phyloP scores from a whole-genome alignment of 2,113 vertebrate genomes.

The Pachyramphus minor region DNA sequence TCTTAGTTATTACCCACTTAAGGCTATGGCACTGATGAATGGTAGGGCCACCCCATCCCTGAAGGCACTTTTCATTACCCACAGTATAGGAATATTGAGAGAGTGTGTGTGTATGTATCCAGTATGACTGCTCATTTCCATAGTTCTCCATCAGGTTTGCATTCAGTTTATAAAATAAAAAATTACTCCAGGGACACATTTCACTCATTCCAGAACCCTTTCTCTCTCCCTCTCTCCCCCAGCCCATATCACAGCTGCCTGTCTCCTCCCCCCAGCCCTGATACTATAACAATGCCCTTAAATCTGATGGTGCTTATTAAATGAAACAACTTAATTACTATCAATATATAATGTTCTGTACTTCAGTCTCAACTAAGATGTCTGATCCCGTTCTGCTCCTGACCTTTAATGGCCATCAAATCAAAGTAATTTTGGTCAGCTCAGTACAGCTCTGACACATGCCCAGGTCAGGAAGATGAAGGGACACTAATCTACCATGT shows the following conservation, averaged over 20 bases:
- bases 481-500: conserved; percentile 55
- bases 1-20: conserved; percentile 75
- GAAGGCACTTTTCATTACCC: conserved; percentile 73
- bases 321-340: conserved; percentile 75
- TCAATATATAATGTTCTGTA: conserved; percentile 69
- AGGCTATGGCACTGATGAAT: conserved; percentile 71
- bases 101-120: conserved; percentile 40
- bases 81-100: conserved; percentile 60
- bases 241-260: background rate
- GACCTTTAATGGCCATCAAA: conserved; percentile 75
- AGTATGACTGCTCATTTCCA: conserved; percentile 67
- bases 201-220: conserved; percentile 65
- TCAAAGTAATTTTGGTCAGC: conserved; percentile 72
- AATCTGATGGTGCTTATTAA: conserved; percentile 70
- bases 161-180: conserved; percentile 71
- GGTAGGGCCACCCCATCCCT: conserved; percentile 68
- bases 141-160: conserved; percentile 70
- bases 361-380: conserved; percentile 44
- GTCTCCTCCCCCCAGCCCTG: background rate
- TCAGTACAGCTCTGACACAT: conserved; percentile 64
- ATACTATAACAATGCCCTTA: conserved; percentile 57
- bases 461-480: conserved; percentile 74
- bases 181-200: conserved; percentile 62
- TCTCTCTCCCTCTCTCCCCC: background rate
- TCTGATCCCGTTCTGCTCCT: conserved; percentile 72